Base-by-base conservation (phyloP, 2,113 vertebrate genomes). In the Neotragus pygmaeus region DNA sequence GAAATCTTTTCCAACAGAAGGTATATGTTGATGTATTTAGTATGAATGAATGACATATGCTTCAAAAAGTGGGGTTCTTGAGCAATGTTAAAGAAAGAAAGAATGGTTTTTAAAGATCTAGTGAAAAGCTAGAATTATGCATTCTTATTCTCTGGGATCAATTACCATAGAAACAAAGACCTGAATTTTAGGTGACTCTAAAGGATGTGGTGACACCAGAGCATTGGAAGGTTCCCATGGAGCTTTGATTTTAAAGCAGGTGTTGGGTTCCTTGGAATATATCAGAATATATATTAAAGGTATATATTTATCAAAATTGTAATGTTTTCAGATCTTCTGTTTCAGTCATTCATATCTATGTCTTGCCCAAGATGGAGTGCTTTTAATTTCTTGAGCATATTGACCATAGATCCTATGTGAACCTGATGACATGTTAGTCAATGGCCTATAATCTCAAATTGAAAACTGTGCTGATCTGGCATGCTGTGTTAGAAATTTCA, bases 321-420 rank as follows among this genome's bases (percentile, higher is more conserved):
- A 88, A 30, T 92, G 75, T 95, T 81, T 94, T 88, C 55, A 96
- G 60, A 33, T 91, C 81, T 90, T 96, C 55, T 90, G 45, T 97
- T 92, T 95, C 21, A 97, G 51, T 78, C 62, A 70, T 94, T 97
- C 85, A 93, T 27, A 90, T 84, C 77, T 90, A 28, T 70, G 51
- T 80, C 90, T 88, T 91, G 14, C 27, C 66, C 45, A 97, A 94
- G 96, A 97, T 97, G 86, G 94, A 97, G 77, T 87, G 85, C 80
- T 97, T 98, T 98, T 98, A 97, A 97, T 98, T 97, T 98, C 95
- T 97, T 92, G 75, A 97, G 88, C 88, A 83, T 96, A 97, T 95
- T 0, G 39, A 84, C 95, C 94, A 96, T 95, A 96, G 97, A 97
- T 97, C 91, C 83, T 85, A 10, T 88, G 49, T 83, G 96, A 91